Evolutionary conservation across 2,888 invertebrate genomes (phyloP), one percentile per base, ranked within the genome.

Genomic region (Tenodera sinensis): DNA sequence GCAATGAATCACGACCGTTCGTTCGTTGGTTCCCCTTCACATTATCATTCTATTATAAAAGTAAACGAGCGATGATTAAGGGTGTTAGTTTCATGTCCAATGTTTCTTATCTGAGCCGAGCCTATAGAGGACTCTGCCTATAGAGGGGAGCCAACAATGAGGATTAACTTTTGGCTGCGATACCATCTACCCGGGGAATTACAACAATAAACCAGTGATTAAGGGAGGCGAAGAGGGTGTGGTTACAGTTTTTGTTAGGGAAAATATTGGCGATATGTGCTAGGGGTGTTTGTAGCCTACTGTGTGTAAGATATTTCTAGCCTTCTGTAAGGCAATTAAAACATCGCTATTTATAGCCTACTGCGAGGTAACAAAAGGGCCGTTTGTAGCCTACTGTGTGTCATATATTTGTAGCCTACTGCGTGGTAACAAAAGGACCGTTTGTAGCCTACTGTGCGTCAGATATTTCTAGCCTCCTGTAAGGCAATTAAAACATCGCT

Each of bases 121-220:
- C 85, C 84, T 71, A 88, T 88, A 88, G 88, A 84, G 84, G 42
- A 82, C 81, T 84, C 85, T 28, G 34, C 15, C 87, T n/a, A n/a
- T n/a, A n/a, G 87, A 9, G 28, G 54, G 54, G 54, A 71, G 54
- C 15, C 71, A 87, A 87, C 87, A 87, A 87, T 87, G 87, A 87
- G 87, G 87, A 87, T 87, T 87, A 87, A 87, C 87, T 87, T 87
- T 87, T 71, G 34, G 30, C 82, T 34, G 54, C 54, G 87, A 87
- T 87, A 87, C 34, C 34, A 87, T 87, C 87, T 87, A 82, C 82
- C 85, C 27, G 89, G 83, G 82, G 89, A 86, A 89, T 89, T 89
- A 89, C 89, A 89, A 89, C 89, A 89, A 89, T 89, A 89, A 89
- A 89, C 86, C 87, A 87, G 86, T 89, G 89, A 89, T 89, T 89